Conservation (phyloP, 2,888 invertebrate genomes). For the Pollenia angustigena region DNA sequence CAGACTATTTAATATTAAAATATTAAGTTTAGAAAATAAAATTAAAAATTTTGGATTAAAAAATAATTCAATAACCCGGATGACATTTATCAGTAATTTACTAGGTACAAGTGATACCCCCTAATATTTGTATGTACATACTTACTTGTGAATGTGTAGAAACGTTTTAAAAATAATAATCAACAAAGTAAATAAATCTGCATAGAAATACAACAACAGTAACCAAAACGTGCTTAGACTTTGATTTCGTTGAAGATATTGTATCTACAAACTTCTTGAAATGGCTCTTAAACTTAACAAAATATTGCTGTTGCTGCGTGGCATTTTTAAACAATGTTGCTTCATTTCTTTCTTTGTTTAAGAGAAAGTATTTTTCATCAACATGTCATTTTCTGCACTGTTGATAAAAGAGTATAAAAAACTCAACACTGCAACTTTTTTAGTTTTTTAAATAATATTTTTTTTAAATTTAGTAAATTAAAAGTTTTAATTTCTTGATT, state of each 20-base stretch:
- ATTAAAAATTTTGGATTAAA: no score
- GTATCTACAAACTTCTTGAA: constrained; percentile 47
- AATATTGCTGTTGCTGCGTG: constrained; percentile 26
- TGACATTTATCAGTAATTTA: no score
- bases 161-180: constrained; percentile 35
- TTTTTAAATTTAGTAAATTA: no score
- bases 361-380: constrained; percentile 53
- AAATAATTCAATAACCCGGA: no score
- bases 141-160: background rate
- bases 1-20: no score
- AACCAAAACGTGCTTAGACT: constrained; percentile 51
- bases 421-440: no score
- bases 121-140: background rate
- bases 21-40: no score
- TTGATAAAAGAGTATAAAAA: background rate
- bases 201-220: constrained; percentile 19
- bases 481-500: no score
- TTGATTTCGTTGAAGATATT: constrained; percentile 23
- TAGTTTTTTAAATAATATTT: no score
- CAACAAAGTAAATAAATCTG: constrained; percentile 40
- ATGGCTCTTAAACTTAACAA: constrained; percentile 56
- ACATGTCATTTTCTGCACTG: background rate
- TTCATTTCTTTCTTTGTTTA: constrained; percentile 34
- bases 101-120: background rate
- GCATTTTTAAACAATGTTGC: constrained; percentile 23